Percentiles rank a stretch among this genome's conserved stretches.
Conservation (phyloP, 2,888 invertebrate genomes). For the Orthosia gothica region DNA sequence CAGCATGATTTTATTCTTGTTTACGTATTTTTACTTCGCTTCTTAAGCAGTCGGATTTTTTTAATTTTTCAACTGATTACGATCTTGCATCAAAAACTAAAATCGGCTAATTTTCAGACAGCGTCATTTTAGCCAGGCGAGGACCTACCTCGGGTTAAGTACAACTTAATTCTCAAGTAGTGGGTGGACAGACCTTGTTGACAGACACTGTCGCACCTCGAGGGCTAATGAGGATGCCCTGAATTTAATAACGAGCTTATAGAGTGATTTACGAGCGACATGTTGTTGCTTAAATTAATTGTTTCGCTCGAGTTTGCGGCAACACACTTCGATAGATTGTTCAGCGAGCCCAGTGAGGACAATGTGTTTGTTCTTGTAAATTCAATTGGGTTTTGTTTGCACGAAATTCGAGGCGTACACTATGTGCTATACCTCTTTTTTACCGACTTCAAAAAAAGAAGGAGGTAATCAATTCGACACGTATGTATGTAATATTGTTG, state of each 20-base stretch:
- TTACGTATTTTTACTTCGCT: too few species aligned
- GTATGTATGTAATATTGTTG: too few species aligned
- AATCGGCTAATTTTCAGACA: too few species aligned
- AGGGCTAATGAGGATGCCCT: constrained; percentile 53
- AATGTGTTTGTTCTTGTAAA: constrained; percentile 8
- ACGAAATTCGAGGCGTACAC: background rate
- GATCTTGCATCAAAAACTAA: too few species aligned
- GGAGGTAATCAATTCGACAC: too few species aligned
- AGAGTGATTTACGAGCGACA: constrained; percentile 47
- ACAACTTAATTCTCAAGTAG: constrained; percentile 47
- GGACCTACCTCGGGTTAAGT: constrained; percentile 21
- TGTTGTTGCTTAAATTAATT: constrained; percentile 39
- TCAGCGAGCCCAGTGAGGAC: background rate
- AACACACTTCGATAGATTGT: constrained; percentile 17
- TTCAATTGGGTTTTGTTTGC: background rate
- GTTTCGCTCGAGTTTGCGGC: constrained; percentile 28
- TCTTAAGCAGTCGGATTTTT: too few species aligned
- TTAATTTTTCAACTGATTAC: too few species aligned
- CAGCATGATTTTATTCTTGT: too few species aligned
- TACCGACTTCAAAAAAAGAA: too few species aligned
- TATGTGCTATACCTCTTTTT: background rate
- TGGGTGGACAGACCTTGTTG: constrained; percentile 35
- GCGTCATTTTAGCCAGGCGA: too few species aligned
- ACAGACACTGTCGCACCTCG: constrained; percentile 41
- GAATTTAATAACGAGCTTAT: constrained; percentile 60